Conservation (phyloP, 2,888 invertebrate genomes). For the Pterostichus niger region DNA sequence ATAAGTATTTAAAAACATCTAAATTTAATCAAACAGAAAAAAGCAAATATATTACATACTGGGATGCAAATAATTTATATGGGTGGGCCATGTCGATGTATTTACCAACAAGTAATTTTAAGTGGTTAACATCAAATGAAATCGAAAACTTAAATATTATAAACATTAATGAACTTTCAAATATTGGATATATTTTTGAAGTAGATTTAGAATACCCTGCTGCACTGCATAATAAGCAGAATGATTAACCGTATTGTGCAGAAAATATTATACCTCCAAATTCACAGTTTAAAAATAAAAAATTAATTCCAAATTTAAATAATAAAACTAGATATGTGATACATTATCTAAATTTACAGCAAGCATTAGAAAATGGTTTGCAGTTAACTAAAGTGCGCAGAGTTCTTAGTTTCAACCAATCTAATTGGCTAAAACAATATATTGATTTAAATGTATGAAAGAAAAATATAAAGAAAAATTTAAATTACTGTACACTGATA, state of each 20-base stretch:
- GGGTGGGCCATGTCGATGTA: background rate
- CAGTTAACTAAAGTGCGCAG: background rate
- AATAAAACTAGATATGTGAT: no score
- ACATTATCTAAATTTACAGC: background rate
- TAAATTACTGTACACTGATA: no score
- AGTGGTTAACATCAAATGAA: background rate
- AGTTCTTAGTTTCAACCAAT: background rate
- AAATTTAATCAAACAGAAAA: no score
- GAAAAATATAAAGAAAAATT: no score
- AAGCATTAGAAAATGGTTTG: background rate
- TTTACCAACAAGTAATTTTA: background rate
- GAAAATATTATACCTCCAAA: background rate
- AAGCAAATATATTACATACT: background rate
- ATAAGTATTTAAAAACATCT: no score
- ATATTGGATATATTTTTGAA: no score
- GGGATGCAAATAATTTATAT: conserved; percentile 2
- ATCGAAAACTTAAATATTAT: background rate
- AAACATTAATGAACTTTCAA: no score
- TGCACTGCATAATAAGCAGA: background rate
- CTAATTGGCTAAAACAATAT: background rate
- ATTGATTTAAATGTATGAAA: background rate
- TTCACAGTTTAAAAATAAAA: background rate
- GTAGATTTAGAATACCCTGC: background rate
- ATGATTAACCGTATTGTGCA: background rate
- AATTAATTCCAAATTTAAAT: background rate